Base-by-base conservation (phyloP, 1,140 invertebrate genomes). In the Druon quercuslanigerum region DNA sequence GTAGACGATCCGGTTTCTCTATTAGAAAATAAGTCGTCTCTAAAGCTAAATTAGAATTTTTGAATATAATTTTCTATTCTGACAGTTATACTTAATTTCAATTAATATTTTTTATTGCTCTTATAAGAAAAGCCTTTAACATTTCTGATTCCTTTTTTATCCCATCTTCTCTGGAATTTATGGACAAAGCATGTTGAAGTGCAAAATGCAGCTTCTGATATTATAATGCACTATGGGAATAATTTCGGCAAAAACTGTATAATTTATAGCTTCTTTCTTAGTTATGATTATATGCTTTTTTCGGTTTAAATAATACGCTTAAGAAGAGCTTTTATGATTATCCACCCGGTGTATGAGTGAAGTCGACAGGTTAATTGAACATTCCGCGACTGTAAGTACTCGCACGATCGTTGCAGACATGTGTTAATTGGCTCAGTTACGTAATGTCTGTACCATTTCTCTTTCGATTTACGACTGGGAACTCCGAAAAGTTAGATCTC, bases 341-440 rank as follows among this genome's bases (percentile, higher is more conserved):
- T 33, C 20, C 60, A 66, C 60, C 60, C 25, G 60, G 60, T 66
- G 40, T 60, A 60, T 40, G 50, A 73, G 72, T 57, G 72, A 73
- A 77, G 74, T 77, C 70, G 56, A n/a, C 50, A 20, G 72, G 70
- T 82, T 80, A 77, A 82, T 81, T 71, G 77, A 52, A 66, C 77
- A 46, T 80, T 77, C 20, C 78, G 4, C 56, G 51, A 60, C 13
- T 46, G 54, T 16, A 66, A 66, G 20, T 66, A 66, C 60, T 66
- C 60, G 25, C 60, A 66, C 60, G 60, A 66, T 66, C 60, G 60
- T 66, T 66, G 33, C 60, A 66, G 60, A 66, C 60, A 66, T 66
- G 60, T 66, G 60, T 66, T 66, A 66, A 66, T 66, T 66, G 60
- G 60, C 60, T 66, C 20, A n/a, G 40, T 66, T 66, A 66, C 60